Evolutionary conservation across 2,113 vertebrate genomes (phyloP).

Genomic region (Lepus americanus): DNA sequence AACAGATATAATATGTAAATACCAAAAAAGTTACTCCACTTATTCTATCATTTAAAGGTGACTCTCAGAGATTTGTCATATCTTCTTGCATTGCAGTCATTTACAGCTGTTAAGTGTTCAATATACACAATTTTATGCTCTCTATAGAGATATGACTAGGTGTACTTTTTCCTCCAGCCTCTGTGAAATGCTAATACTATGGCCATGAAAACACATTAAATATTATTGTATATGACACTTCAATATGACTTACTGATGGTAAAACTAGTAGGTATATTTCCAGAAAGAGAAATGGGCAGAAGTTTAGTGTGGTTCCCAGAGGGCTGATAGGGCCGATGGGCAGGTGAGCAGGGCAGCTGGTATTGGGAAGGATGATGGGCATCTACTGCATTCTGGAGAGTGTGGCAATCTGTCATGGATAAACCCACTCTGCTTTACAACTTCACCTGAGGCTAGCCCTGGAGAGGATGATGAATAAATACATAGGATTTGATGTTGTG

Average conservation of each 20-base stretch:
- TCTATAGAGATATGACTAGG: too few species aligned
- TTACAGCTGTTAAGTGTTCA: neutral
- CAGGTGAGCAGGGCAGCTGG: neutral
- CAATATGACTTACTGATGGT: neutral
- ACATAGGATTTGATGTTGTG: neutral
- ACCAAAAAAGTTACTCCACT: neutral
- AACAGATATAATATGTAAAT: neutral
- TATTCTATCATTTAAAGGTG: neutral
- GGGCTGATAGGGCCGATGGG: rapidly evolving
- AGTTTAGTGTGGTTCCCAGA: neutral
- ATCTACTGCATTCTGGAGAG: neutral
- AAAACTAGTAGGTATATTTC: neutral
- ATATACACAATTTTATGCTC: neutral
- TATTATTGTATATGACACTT: slow-evolving; percentile 10
- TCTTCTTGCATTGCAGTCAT: neutral
- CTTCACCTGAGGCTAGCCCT: neutral
- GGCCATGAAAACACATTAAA: slow-evolving; percentile 33
- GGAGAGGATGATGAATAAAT: slow-evolving; percentile 35
- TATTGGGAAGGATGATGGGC: neutral
- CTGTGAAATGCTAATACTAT: slow-evolving; percentile 52
- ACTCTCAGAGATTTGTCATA: neutral
- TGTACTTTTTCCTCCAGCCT: neutral
- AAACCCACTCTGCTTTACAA: slow-evolving; percentile 17
- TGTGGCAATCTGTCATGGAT: neutral
- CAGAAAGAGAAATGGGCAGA: neutral